Evolutionary conservation across 2,888 invertebrate genomes (phyloP).

Genomic region (Lycophotia porphyrea): DNA sequence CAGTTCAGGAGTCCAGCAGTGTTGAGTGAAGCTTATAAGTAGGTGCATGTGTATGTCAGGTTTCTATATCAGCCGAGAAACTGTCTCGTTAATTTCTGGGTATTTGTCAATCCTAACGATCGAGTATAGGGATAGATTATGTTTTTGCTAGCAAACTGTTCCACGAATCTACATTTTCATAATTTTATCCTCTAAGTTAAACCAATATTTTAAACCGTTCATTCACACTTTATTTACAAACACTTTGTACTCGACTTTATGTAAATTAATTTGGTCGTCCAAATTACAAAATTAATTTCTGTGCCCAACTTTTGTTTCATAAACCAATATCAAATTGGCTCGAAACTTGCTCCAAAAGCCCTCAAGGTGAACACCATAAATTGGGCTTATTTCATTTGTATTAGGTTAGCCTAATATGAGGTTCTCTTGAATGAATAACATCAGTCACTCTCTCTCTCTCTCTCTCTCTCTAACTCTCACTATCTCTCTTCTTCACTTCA

Average conservation of each 20-base stretch:
- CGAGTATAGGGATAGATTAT: neutral
- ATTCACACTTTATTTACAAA: conserved; percentile 20
- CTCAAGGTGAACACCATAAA: conserved; percentile 28
- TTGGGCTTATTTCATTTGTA: conserved; percentile 5
- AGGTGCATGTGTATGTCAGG: neutral
- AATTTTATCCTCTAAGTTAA: conserved; percentile 6
- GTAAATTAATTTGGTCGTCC: conserved; percentile 37
- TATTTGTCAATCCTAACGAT: neutral
- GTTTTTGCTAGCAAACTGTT: neutral
- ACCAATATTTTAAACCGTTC: conserved; percentile 5
- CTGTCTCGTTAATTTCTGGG: neutral
- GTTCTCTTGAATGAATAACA: neutral
- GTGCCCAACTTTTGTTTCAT: conserved; percentile 31
- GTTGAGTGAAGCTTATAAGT: neutral
- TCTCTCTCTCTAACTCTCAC: too few species aligned
- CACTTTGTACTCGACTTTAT: conserved; percentile 7
- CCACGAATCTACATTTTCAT: neutral
- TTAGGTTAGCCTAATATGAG: neutral
- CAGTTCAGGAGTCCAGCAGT: neutral
- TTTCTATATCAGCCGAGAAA: neutral
- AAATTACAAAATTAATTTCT: conserved; percentile 30
- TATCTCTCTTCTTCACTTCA: too few species aligned
- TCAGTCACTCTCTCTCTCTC: too few species aligned
- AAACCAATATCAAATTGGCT: conserved; percentile 43
- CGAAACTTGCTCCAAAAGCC: conserved; percentile 25